Evolutionary conservation across 1,140 invertebrate genomes (phyloP).

Genomic region (Parapsyche elsis): DNA sequence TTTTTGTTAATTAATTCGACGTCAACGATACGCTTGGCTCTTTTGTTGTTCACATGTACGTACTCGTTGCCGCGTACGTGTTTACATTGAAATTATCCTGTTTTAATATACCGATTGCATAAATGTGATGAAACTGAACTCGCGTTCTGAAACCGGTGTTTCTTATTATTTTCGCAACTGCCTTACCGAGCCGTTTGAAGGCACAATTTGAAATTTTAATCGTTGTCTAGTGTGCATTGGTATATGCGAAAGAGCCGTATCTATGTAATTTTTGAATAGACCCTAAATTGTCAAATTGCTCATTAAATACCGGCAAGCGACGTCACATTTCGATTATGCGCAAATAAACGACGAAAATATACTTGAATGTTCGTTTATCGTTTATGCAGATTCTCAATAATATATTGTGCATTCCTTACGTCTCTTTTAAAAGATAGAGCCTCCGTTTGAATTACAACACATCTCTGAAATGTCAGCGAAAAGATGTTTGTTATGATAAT

Average conservation of each 20-base stretch:
- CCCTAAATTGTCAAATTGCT: background rate
- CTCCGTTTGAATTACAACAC: background rate
- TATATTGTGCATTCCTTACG: background rate
- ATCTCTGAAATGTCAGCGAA: constrained; percentile 9
- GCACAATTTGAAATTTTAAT: background rate
- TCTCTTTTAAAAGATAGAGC: background rate
- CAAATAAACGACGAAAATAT: background rate
- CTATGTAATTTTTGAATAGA: background rate
- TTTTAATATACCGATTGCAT: constrained; percentile 13
- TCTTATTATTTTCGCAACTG: constrained; percentile 21
- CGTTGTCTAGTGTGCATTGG: background rate
- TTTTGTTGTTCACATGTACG: background rate
- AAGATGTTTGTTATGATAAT: constrained; percentile 24
- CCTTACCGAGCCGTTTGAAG: constrained; percentile 3
- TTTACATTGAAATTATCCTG: background rate
- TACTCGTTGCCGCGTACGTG: background rate
- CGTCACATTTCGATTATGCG: background rate
- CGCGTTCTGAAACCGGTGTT: constrained; percentile 21
- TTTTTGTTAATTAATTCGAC: background rate
- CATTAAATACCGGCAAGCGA: background rate
- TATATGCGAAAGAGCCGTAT: no score
- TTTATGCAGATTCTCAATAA: background rate
- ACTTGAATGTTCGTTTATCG: background rate
- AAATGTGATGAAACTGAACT: constrained; percentile 1
- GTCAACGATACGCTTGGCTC: no score